Conservation (phyloP, 2,797 vertebrate genomes). For the Cottoperca gobio region DNA sequence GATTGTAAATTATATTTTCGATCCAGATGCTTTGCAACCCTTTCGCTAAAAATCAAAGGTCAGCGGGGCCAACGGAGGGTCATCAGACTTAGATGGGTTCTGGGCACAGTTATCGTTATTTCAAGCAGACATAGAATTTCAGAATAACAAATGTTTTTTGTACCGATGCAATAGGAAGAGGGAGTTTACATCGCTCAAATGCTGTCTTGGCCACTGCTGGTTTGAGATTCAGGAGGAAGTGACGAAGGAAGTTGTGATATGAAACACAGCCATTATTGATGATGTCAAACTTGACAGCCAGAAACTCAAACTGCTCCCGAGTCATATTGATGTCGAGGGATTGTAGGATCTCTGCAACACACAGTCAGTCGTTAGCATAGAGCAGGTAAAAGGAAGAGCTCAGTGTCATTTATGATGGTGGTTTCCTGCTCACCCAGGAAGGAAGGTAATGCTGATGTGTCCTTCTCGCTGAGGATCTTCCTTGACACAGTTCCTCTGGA, state of each 20-base stretch:
- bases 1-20: no score
- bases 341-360: constrained; percentile 69
- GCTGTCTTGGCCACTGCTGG: constrained; percentile 51
- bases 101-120: neutral
- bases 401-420: neutral
- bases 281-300: constrained; percentile 77
- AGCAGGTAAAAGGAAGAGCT: neutral
- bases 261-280: constrained; percentile 72
- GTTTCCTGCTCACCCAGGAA: constrained; percentile 72
- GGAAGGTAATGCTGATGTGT: constrained; percentile 58
- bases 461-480: constrained; percentile 70
- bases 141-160: neutral
- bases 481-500: constrained; percentile 80
- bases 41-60: no score
- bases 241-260: constrained; percentile 82
- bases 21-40: no score
- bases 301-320: constrained; percentile 76
- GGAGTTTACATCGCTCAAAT: constrained; percentile 48
- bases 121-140: neutral
- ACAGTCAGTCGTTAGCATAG: neutral
- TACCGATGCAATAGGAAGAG: constrained; percentile 60
- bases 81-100: neutral
- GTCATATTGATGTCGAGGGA: constrained; percentile 71
- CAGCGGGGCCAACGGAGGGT: no score
- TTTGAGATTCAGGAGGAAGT: constrained; percentile 77